These are phyloP conservation scores for Hirundichthys speculiger DNA, from an alignment of 2,113 vertebrate species.

Conservation along the genomic window DNA sequence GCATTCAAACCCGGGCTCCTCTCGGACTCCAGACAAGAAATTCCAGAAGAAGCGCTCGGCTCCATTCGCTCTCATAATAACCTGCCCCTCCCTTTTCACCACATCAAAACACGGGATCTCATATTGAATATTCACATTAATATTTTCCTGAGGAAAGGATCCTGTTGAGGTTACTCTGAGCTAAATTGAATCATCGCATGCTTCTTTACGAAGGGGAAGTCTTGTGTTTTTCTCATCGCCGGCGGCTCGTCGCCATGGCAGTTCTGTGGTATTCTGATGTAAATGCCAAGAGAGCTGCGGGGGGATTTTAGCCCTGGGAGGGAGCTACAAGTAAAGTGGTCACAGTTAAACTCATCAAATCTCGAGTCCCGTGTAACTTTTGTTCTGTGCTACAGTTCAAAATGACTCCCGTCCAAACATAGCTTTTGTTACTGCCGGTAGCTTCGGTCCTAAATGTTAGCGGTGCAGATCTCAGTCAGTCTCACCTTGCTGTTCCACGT, in stretches of 20 bases:
- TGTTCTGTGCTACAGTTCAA: neutral
- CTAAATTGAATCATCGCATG: conserved; percentile 56
- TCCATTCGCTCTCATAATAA: conserved; percentile 61
- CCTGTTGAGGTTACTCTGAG: conserved; percentile 28
- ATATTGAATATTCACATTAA: conserved; percentile 53
- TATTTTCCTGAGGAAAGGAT: conserved; percentile 38
- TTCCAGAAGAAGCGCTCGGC: conserved; percentile 66
- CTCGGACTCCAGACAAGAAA: conserved; percentile 68
- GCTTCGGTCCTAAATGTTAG: no score
- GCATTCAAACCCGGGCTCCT: conserved; percentile 63
- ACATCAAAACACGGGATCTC: conserved; percentile 45
- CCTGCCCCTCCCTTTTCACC: conserved; percentile 22
- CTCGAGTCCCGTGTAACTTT: neutral
- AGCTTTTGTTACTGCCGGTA: no score
- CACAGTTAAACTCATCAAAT: neutral
- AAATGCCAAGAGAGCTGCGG: conserved; percentile 45
- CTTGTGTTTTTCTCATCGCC: conserved; percentile 32
- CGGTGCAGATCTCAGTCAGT: neutral
- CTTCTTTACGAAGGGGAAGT: conserved; percentile 22
- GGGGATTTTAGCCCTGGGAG: conserved; percentile 16
- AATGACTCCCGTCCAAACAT: no score
- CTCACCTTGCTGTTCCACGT: conserved; percentile 88
- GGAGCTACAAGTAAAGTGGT: conserved; percentile 25
- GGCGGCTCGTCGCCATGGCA: conserved; percentile 54
- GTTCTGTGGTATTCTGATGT: conserved; percentile 53